These are phyloP conservation scores for Stigmatopora argus DNA, from an alignment of 2,113 vertebrate genomes.

Conservation along the genomic window DNA sequence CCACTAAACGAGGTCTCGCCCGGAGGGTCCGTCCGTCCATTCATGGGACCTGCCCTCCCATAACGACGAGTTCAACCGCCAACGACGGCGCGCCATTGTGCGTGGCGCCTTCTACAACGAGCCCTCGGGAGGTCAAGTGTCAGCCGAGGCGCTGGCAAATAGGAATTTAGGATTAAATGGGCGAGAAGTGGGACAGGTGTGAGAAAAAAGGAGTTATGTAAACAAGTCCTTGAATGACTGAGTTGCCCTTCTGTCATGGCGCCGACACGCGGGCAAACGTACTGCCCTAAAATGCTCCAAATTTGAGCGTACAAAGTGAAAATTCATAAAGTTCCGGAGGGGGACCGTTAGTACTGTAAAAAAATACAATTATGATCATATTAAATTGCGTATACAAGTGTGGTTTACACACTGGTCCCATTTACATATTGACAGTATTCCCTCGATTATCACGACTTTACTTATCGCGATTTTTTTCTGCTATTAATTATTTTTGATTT, in stretches of 20 bases:
- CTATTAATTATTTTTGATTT: too few species aligned
- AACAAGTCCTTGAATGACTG: conserved; percentile 18
- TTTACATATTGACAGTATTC: too few species aligned
- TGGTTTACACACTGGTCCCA: too few species aligned
- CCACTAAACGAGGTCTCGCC: conserved; percentile 21
- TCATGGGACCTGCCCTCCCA: conserved; percentile 35
- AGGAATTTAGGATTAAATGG: conserved; percentile 34
- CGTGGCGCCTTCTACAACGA: not conserved
- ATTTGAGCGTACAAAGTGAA: conserved; percentile 1
- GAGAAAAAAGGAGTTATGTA: conserved; percentile 13
- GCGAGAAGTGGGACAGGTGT: conserved; percentile 40
- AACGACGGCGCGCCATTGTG: not conserved
- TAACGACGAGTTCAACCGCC: not conserved
- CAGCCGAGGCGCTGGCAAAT: conserved; percentile 19
- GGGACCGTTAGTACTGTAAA: too few species aligned
- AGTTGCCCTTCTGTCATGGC: conserved; percentile 14
- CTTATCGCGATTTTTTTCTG: too few species aligned
- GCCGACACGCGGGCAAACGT: conserved; percentile 27
- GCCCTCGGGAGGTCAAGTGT: not conserved
- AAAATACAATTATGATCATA: too few species aligned
- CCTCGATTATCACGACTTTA: too few species aligned
- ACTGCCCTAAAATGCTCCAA: conserved; percentile 18
- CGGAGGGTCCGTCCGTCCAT: conserved; percentile 33
- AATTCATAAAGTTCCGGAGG: not conserved
- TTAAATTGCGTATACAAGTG: too few species aligned